Conservation (phyloP, 2,797 vertebrate genomes). For the Scarus forsteni region DNA sequence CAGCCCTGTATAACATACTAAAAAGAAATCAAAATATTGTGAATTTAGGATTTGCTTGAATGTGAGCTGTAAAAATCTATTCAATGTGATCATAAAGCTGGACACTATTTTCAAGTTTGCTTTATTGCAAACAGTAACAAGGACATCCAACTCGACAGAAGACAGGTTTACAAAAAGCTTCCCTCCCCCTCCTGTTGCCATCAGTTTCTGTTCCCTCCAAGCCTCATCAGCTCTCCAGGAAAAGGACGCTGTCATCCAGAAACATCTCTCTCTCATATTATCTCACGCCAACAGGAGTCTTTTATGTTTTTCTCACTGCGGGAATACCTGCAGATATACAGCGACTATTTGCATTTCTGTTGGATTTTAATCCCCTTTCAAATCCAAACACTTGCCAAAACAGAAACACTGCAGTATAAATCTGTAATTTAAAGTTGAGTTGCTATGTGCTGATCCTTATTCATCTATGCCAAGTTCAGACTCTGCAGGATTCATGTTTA, state of each 20-base stretch:
- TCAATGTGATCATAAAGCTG: too few species aligned
- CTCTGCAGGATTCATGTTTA: not conserved
- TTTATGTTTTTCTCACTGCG: not conserved
- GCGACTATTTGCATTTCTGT: not conserved
- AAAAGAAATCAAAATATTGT: too few species aligned
- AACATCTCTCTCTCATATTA: conserved; percentile 1
- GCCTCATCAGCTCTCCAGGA: not conserved
- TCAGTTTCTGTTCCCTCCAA: conserved; percentile 3
- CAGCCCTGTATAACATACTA: too few species aligned
- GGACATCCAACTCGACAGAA: not conserved
- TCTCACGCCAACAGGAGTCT: not conserved
- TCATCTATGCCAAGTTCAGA: not conserved
- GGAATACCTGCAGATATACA: not conserved
- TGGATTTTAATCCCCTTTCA: not conserved
- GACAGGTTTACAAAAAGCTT: conserved; percentile 2
- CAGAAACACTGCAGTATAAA: not conserved
- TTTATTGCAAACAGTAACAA: not conserved
- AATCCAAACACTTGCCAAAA: not conserved
- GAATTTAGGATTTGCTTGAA: not conserved
- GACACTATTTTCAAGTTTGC: not conserved
- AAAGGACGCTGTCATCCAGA: not conserved
- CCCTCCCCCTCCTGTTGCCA: not conserved
- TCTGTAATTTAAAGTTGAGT: not conserved
- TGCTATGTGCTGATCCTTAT: too few species aligned
- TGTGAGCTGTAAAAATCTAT: not conserved